A percentile compares a stretch with the other conserved stretches of the same genome.
These are phyloP conservation scores for Lepidocolaptes lacrymiger DNA, from an alignment of 2,797 vertebrate genomes.

Conservation along the genomic window DNA sequence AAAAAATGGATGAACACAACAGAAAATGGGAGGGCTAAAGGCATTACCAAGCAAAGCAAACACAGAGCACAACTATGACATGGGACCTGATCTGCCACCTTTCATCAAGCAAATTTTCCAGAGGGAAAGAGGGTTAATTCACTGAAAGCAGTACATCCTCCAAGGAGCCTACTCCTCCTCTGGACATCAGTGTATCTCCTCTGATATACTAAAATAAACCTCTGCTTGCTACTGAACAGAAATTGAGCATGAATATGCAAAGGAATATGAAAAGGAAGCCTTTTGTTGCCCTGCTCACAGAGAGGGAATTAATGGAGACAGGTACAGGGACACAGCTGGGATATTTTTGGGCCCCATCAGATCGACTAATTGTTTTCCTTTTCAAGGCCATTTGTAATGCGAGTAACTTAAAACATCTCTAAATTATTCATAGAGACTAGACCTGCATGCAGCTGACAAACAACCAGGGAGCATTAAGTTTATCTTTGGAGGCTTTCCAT, in stretches of 20 bases:
- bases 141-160: neutral
- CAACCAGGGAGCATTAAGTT: neutral
- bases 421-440: slow-evolving; percentile 5
- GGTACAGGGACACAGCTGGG: neutral
- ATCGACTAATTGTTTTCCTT: neutral
- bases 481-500: neutral
- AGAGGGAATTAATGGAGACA: neutral
- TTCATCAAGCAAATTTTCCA: neutral
- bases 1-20: neutral
- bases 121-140: neutral
- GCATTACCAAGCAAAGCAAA: neutral
- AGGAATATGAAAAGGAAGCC: neutral
- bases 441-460: neutral
- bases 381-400: neutral
- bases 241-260: neutral
- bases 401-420: slow-evolving; percentile 12
- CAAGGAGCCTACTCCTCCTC: neutral
- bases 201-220: neutral
- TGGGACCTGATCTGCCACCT: neutral
- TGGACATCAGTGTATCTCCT: neutral
- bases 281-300: neutral
- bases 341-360: neutral
- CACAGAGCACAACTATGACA: accelerated
- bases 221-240: neutral
- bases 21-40: neutral